A percentile compares a stretch with the other conserved stretches of the same genome.
Evolutionary conservation across 2,113 vertebrate species (phyloP).

Genomic region (Pionites leucogaster): DNA sequence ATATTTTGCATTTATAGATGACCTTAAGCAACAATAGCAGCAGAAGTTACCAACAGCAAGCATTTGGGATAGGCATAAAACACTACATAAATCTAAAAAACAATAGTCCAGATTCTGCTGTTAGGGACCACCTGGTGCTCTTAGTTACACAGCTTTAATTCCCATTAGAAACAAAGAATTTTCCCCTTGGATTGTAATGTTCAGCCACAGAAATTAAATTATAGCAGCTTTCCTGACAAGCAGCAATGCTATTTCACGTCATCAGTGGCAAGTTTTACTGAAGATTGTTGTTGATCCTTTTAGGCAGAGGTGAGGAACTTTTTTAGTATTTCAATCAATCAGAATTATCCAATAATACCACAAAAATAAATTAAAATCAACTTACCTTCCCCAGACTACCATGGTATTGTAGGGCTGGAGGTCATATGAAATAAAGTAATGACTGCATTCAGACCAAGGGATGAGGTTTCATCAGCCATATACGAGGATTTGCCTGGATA

Average conservation of each 20-base stretch:
- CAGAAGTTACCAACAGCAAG: conserved; percentile 38
- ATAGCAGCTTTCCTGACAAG: not conserved
- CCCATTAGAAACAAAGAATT: not conserved
- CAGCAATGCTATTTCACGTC: not conserved
- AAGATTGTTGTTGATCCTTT: not conserved
- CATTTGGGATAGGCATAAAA: not conserved
- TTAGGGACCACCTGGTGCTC: not conserved
- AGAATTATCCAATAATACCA: not conserved
- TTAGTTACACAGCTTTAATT: not conserved
- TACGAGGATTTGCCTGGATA: not conserved
- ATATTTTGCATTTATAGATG: conserved; percentile 45
- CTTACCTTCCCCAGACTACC: not conserved
- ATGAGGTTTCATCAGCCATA: not conserved
- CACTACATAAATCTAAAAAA: conserved; percentile 28
- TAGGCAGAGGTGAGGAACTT: not conserved
- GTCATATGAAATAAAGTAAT: not conserved
- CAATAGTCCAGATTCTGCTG: not conserved
- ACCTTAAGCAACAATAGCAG: conserved; percentile 41
- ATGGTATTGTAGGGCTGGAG: not conserved
- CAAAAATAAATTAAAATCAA: not conserved
- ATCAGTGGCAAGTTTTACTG: not conserved
- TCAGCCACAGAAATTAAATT: not conserved
- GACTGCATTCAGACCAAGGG: not conserved
- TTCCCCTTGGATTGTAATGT: not conserved
- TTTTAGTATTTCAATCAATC: not conserved